Conservation (phyloP, 2,888 invertebrate species). For the Opisthograptis luteolata region DNA sequence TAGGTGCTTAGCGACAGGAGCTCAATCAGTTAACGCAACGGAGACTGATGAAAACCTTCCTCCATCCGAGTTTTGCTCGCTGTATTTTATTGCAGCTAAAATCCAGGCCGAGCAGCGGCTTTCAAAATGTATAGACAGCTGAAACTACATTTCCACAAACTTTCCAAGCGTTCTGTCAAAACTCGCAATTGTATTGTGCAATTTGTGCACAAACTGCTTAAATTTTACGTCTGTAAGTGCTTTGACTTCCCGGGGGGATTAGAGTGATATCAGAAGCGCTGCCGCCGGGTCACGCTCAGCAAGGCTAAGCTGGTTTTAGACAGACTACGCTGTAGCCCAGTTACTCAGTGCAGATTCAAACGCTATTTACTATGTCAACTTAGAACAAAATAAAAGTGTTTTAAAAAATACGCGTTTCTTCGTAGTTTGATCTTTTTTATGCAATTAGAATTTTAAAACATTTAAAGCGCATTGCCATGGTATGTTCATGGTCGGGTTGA, state of each 20-base stretch:
- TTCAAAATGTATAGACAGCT: slow-evolving; percentile 7
- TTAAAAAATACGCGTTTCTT: slow-evolving; percentile 18
- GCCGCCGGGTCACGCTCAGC: slow-evolving; percentile 42
- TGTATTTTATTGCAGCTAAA: not conserved
- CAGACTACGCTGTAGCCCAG: slow-evolving; percentile 34
- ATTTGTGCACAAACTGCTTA: slow-evolving; percentile 42
- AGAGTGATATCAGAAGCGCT: slow-evolving; percentile 41
- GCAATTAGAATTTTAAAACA: slow-evolving; percentile 1
- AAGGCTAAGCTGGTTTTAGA: slow-evolving; percentile 40
- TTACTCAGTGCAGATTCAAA: slow-evolving; percentile 36
- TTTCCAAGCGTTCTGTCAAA: slow-evolving; percentile 14
- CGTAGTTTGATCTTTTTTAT: slow-evolving; percentile 8
- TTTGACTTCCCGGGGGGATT: slow-evolving; percentile 42
- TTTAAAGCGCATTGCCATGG: not conserved
- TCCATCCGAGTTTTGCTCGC: not conserved
- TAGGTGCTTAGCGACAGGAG: no score
- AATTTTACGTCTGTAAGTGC: slow-evolving; percentile 44
- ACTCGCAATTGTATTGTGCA: slow-evolving; percentile 34
- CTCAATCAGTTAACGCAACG: not conserved
- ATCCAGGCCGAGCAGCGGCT: slow-evolving; percentile 8
- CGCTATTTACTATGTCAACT: slow-evolving; percentile 35
- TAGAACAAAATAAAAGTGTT: no score
- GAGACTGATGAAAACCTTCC: not conserved
- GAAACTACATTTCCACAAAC: slow-evolving; percentile 1
- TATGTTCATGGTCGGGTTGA: no score